Base-by-base conservation (phyloP, 2,797 vertebrate species). In the Geotrypetes seraphini region DNA sequence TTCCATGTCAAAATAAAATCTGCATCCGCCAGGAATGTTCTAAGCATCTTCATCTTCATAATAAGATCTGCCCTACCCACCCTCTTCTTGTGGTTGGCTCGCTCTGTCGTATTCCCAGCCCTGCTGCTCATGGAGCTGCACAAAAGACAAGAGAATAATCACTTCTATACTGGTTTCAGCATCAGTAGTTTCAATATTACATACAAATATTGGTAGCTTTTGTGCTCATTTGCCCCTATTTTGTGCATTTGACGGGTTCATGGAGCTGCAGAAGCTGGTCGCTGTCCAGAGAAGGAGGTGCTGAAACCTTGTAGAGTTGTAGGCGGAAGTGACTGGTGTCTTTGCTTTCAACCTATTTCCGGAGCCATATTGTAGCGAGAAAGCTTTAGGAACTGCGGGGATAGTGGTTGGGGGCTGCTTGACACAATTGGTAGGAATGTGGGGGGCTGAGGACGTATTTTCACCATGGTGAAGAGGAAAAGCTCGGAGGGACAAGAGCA, bases 391-490 rank as follows among this genome's bases (percentile, higher is more conserved):
- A 28, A 32, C 55, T 2, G 49, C 43, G 54, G 42, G 43, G 59
- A 36, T 51, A 47, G 39, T 23, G 37, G 25, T 31, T 42, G 23
- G 10, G 10, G 59, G 54, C 37, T 43, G 56, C 44, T 34, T 56
- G 39, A 32, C 5, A 60, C 41, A 41, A 46, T 37, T 53, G 28
- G 42, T 26, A 40, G 22, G 40, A 22, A 39, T 16, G 5, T 30
- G 10, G 50, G 53, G 6, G 36, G 56, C 19, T 11, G 27, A 6
- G 50, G 31, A 57, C 39, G 5, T 14, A 12, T 54, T 33, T 36
- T 33, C 61, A 28, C 36, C 57, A 97, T 98, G 94, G 94, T 97
- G 86, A 98, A 98, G 75, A 81, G 95, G 71, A 98, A 98, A 56
- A 96, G 92, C 87, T 71, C 94, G 12, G 92, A 96, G 54, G 94